Evolutionary conservation across 2,113 vertebrate species (phyloP), one percentile per base, ranked within the genome.

Genomic region (Podiceps cristatus): DNA sequence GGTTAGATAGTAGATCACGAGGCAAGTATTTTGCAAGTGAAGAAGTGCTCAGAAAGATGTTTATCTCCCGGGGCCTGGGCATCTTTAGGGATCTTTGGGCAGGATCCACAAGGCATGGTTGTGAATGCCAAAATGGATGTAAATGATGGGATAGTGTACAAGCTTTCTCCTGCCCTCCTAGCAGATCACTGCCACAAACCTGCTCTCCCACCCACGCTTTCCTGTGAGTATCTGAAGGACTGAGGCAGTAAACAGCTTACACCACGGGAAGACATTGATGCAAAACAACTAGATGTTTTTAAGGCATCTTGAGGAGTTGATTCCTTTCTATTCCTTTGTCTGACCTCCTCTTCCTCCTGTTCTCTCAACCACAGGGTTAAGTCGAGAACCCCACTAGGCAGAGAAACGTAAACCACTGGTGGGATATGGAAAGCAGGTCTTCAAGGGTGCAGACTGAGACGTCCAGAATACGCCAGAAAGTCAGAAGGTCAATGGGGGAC

Each of bases 171-270:
- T 93, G 62, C 84, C 86, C 83, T 78, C 28, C 59, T 33, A 53
- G 67, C 47, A 95, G 94, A 86, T 87, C 89, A 66, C 59, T 63
- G 82, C 76, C 76, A 81, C 75, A 82, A 80, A 27, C 64, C 75
- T 87, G 20, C 58, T 7, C 78, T 94, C 24, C 62, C 59, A 76
- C 78, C 71, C 81, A 76, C 69, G 52, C 53, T 44, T 80, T 71
- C 90, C 86, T 64, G 74, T 7, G 4, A 76, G 47, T 76, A 67
- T 71, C 80, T 67, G 25, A 91, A 80, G 86, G 83, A 50, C 56
- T n/a, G 84, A 80, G 64, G 56, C 77, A 84, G 68, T 66, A 90
- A 96, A 92, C 75, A 91, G 88, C 63, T 80, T 60, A 55, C 44
- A 53, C 49, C 77, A 49, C 6, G 3, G 42, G 56, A 24, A 60